Evolutionary conservation across 2,113 vertebrate genomes (phyloP), one percentile per base, ranked within the genome.

Genomic region (Coracopsis vasa): DNA sequence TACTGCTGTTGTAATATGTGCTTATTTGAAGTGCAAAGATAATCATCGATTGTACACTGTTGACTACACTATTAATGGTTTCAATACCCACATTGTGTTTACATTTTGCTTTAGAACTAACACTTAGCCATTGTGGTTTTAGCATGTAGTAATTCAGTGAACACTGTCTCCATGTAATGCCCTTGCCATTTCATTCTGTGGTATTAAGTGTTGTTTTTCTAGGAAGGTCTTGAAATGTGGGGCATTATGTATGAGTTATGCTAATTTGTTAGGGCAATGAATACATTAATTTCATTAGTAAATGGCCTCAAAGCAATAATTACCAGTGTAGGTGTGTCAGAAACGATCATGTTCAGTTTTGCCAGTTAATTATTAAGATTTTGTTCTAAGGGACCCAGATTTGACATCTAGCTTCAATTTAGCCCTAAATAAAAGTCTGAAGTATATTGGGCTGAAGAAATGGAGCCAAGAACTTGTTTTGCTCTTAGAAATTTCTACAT

Each of bases 261-360:
- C 98, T 99, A 99, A 99, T 99, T 99, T 99, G 99, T 99, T 99
- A 99, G 98, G 99, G 99, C 99, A 99, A 99, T 98, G 98, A 99
- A 99, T 99, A 98, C 99, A 99, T 99, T 99, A 99, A 99, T 99
- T 99, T 99, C 99, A 99, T 99, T 99, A 99, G 99, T 98, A 99
- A 99, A 99, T 99, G 98, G 98, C 99, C 99, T 99, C 98, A 99
- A 99, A 99, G 99, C 99, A 99, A 98, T 99, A 99, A 99, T 99
- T 99, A 99, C 98, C 98, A 99, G 99, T 99, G 99, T 99, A 99
- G 99, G 99, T 99, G 99, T 99, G 99, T 99, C 99, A 99, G 98
- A 99, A 99, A 98, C 90, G 98, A 99, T 99, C 99, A 99, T 99
- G 99, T 99, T 99, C 98, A 99, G 98, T 98, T 99, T 99, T 99